phyloP scores from a whole-genome alignment of 2,888 invertebrate genomes.

The Allacma fusca region DNA sequence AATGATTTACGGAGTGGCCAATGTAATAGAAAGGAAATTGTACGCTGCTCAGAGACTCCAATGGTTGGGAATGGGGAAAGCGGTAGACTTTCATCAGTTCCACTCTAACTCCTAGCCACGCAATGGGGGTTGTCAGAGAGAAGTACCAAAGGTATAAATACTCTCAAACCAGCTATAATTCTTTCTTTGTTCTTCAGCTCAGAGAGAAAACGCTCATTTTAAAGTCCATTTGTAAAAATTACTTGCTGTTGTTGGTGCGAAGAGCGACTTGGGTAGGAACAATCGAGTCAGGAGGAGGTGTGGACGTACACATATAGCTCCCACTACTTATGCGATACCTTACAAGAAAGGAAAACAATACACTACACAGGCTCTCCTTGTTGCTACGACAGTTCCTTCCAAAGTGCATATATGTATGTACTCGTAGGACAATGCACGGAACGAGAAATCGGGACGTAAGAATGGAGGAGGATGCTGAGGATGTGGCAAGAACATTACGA shows the following conservation, averaged over 20 bases:
- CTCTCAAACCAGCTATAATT: constrained; percentile 30
- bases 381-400: neutral
- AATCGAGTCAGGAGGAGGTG: neutral
- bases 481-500: constrained; percentile 30
- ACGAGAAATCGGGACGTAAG: constrained; percentile 22
- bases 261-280: neutral
- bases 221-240: constrained; percentile 39
- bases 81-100: constrained; percentile 5
- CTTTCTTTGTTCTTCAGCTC: constrained; percentile 17
- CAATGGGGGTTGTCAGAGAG: constrained; percentile 2
- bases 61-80: neutral
- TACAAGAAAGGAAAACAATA: neutral
- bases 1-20: neutral
- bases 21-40: neutral
- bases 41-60: neutral
- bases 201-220: constrained; percentile 23
- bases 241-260: constrained; percentile 16
- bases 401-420: too few species aligned
- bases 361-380: neutral
- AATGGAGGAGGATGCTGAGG: constrained; percentile 28
- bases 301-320: neutral
- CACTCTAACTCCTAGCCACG: neutral
- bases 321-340: neutral
- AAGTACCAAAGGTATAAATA: constrained; percentile 27
- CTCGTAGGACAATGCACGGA: neutral